Evolutionary conservation across 2,797 vertebrate species (phyloP).

Genomic region (Melopsittacus undulatus): DNA sequence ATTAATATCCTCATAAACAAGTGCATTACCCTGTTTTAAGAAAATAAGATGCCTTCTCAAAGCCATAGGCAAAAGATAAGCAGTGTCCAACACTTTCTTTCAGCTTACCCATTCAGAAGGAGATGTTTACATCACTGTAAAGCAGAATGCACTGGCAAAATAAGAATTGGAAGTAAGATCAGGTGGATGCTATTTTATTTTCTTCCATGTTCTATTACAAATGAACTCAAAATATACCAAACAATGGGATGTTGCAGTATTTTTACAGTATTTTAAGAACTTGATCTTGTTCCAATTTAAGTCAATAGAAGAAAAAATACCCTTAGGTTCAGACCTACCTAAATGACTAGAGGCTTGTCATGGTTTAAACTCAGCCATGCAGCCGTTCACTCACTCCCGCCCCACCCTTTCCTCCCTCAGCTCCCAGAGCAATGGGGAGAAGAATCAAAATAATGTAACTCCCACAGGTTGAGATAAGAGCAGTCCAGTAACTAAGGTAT

Average conservation of each 20-base stretch:
- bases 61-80: constrained; percentile 35
- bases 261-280: not conserved
- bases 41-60: constrained; percentile 40
- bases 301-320: not conserved
- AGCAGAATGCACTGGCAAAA: constrained; percentile 41
- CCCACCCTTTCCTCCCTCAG: too few relatives aligned
- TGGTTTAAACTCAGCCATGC: too few relatives aligned
- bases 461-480: too few relatives aligned
- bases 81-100: not conserved
- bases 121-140: constrained; percentile 34
- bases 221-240: not conserved
- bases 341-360: not conserved
- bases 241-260: not conserved
- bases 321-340: not conserved
- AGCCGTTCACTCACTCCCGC: too few relatives aligned
- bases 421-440: too few relatives aligned
- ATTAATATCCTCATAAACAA: constrained; percentile 14
- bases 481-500: too few relatives aligned
- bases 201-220: not conserved
- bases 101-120: constrained; percentile 2
- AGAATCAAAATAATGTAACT: too few relatives aligned
- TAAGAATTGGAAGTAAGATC: constrained; percentile 17
- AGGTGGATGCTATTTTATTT: not conserved
- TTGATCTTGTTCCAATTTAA: not conserved
- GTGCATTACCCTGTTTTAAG: constrained; percentile 13